Conservation (phyloP, 2,113 vertebrate species). For the Bubo scandiacus region DNA sequence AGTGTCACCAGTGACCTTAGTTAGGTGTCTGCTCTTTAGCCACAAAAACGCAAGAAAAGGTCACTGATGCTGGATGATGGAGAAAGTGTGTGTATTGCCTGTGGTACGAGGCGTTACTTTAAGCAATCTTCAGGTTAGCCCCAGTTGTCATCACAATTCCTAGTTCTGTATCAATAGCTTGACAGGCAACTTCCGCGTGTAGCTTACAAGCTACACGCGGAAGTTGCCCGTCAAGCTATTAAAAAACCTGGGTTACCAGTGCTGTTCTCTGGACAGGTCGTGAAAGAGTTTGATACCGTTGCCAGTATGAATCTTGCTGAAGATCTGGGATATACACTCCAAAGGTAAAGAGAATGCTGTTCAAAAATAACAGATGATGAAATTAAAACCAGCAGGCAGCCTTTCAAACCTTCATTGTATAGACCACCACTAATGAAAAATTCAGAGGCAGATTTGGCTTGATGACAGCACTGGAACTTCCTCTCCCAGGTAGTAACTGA, state of each 20-base stretch:
- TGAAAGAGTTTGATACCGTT: background rate
- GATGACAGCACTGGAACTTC: background rate
- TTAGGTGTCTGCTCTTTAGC: background rate
- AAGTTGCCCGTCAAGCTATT: background rate
- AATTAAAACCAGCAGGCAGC: conserved; percentile 6
- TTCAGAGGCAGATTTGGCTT: background rate
- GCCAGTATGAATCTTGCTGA: background rate
- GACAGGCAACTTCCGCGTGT: too few relatives aligned
- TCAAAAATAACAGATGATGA: background rate
- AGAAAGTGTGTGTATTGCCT: background rate
- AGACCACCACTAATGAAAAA: background rate
- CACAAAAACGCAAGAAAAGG: background rate
- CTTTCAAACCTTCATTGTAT: background rate
- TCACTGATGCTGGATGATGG: rapidly evolving
- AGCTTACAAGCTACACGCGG: background rate
- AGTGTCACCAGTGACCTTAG: background rate
- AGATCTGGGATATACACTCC: background rate
- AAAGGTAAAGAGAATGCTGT: background rate
- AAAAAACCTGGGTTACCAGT: background rate
- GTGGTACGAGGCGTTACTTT: background rate
- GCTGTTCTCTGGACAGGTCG: background rate
- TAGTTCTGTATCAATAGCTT: background rate
- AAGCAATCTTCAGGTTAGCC: background rate
- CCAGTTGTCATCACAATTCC: background rate
- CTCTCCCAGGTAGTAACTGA: background rate